Conservation (phyloP, 2,888 invertebrate genomes). For the Asteroscopus sphinx region DNA sequence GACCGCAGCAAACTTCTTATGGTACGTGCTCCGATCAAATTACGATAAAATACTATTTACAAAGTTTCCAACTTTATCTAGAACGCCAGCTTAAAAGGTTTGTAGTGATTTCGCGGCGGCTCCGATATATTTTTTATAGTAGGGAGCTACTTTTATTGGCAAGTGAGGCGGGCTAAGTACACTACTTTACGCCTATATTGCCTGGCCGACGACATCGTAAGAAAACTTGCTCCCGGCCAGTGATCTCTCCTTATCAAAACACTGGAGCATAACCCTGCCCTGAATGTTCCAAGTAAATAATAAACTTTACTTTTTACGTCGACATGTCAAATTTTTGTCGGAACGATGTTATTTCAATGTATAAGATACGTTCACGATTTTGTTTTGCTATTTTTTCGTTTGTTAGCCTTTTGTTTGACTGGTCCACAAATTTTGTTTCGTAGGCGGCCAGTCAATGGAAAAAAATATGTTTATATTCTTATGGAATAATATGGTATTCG, state of each 20-base stretch:
- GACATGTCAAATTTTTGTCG: slow-evolving; percentile 50
- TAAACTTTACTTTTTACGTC: slow-evolving; percentile 52
- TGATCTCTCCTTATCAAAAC: slow-evolving; percentile 68
- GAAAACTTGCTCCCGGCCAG: slow-evolving; percentile 63
- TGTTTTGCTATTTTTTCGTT: slow-evolving; percentile 50
- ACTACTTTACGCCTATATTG: slow-evolving; percentile 68
- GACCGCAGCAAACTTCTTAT: slow-evolving; percentile 27
- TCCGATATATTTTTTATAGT: slow-evolving; percentile 57
- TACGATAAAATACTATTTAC: slow-evolving; percentile 50
- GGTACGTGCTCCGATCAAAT: slow-evolving; percentile 46
- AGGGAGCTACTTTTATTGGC: slow-evolving; percentile 65
- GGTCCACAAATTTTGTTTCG: slow-evolving; percentile 34
- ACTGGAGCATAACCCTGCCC: slow-evolving; percentile 52
- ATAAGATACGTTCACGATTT: slow-evolving; percentile 52
- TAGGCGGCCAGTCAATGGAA: slow-evolving; percentile 37
- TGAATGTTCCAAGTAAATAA: slow-evolving; percentile 47
- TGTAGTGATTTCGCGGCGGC: slow-evolving; percentile 55
- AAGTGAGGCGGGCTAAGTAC: slow-evolving; percentile 66
- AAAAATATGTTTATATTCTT: slow-evolving; percentile 31
- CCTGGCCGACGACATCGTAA: slow-evolving; percentile 55
- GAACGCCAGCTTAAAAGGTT: slow-evolving; percentile 58
- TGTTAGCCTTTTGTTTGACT: slow-evolving; percentile 49
- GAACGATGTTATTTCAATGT: slow-evolving; percentile 41
- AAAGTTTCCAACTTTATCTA: slow-evolving; percentile 52
- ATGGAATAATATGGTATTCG: slow-evolving; percentile 34